These are phyloP conservation scores for Nannoperca australis DNA, from an alignment of 2,797 vertebrate species.

Conservation along the genomic window DNA sequence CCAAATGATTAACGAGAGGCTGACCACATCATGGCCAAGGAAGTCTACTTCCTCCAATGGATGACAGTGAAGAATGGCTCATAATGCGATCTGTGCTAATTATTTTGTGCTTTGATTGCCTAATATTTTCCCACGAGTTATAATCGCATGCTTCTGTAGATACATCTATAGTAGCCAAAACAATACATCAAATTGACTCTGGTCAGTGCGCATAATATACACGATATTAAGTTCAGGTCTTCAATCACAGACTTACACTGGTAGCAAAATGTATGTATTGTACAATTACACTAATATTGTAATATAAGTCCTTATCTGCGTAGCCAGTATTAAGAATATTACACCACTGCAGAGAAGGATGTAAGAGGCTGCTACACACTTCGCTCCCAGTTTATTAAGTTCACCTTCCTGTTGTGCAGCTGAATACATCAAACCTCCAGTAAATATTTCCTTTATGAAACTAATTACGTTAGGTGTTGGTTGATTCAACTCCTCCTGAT, in stretches of 20 bases:
- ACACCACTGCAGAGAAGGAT: not conserved
- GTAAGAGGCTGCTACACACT: not conserved
- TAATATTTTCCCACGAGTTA: constrained; percentile 57
- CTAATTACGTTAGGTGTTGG: not conserved
- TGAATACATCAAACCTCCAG: not conserved
- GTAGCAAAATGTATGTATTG: not conserved
- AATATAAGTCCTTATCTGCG: not conserved
- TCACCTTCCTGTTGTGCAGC: not conserved
- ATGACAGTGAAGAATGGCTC: constrained; percentile 64
- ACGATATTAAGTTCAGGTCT: not conserved
- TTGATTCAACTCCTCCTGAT: not conserved
- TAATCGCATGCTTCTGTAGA: not conserved
- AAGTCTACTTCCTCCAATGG: constrained; percentile 59
- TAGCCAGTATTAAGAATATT: not conserved
- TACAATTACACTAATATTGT: constrained; percentile 1
- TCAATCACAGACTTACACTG: not conserved
- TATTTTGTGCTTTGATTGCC: constrained; percentile 40
- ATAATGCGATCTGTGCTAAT: constrained; percentile 44
- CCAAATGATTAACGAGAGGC: constrained; percentile 76
- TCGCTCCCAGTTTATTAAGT: not conserved
- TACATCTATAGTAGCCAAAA: not conserved
- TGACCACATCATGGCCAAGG: constrained; percentile 65
- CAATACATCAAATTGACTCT: not conserved
- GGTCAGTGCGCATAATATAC: not conserved
- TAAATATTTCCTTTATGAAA: not conserved